These are phyloP conservation scores for Cordylochernes scorpioides DNA, from an alignment of 2,888 invertebrate genomes.

Conservation along the genomic window DNA sequence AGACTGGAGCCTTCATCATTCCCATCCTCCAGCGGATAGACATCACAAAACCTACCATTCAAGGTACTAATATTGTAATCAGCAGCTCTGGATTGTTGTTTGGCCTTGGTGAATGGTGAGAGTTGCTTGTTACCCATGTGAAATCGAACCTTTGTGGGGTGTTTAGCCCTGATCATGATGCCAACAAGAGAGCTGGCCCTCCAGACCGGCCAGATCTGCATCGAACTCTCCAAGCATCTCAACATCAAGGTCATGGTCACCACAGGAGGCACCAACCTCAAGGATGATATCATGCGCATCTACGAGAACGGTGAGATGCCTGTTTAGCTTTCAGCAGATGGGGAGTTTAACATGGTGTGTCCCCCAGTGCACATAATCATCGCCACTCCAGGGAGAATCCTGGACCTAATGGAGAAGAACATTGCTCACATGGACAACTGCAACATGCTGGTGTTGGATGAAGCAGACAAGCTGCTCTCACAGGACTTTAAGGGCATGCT, in stretches of 20 bases:
- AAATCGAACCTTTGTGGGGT: too few relatives aligned
- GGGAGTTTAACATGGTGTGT: not conserved
- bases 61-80: conserved; percentile 27
- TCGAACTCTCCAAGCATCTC: conserved; percentile 90
- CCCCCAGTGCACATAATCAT: conserved; percentile 75
- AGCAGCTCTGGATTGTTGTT: not conserved
- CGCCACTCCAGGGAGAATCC: conserved; percentile 94
- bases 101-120: not conserved
- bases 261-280: conserved; percentile 72
- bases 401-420: conserved; percentile 96
- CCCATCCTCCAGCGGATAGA: conserved; percentile 75
- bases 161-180: conserved; percentile 67
- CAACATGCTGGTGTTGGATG: conserved; percentile 86
- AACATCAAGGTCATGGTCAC: conserved; percentile 96
- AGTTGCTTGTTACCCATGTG: too few relatives aligned
- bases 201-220: conserved; percentile 98
- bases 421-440: conserved; percentile 81
- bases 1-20: conserved; percentile 97
- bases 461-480: conserved; percentile 87
- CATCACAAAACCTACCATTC: conserved; percentile 58
- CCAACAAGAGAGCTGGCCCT: conserved; percentile 94
- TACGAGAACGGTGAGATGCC: conserved; percentile 60
- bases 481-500: conserved; percentile 98
- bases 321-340: too few relatives aligned
- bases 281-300: conserved; percentile 97